Evolutionary conservation across 2,797 vertebrate genomes (phyloP).

Genomic region (Psittacula echo): DNA sequence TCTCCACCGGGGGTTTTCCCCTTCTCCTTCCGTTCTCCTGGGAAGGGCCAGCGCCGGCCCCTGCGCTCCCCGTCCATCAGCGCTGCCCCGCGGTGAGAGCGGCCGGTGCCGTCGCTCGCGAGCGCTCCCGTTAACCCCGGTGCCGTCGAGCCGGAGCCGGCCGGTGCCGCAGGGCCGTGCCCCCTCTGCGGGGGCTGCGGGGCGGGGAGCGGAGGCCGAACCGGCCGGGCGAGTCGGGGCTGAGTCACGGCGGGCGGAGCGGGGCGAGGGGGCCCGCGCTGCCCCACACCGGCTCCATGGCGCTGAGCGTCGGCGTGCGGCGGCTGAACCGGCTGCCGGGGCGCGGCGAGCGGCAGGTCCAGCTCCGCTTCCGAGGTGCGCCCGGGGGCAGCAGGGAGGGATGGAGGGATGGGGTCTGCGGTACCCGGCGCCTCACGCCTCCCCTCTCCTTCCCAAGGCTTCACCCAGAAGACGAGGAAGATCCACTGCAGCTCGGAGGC

Average conservation of each 20-base stretch:
- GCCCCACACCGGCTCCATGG: constrained; percentile 77
- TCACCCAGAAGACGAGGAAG: constrained; percentile 89
- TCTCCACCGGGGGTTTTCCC: rapidly evolving
- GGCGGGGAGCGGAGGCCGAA: constrained; percentile 57
- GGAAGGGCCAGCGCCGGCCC: rapidly evolving
- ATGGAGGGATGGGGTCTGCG: background rate
- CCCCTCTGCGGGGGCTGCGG: background rate
- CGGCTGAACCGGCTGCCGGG: constrained; percentile 86
- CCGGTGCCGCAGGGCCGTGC: no score
- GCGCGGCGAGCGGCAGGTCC: constrained; percentile 85
- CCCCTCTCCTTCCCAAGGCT: constrained; percentile 74
- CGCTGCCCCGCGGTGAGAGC: background rate
- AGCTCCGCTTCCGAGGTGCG: constrained; percentile 86
- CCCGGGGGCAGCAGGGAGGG: rapidly evolving
- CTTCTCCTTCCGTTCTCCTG: background rate
- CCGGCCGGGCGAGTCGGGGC: constrained; percentile 73
- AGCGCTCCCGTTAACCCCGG: background rate
- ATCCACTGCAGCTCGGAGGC: constrained; percentile 83
- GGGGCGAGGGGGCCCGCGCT: background rate
- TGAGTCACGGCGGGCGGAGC: constrained; percentile 22
- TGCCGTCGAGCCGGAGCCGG: no score
- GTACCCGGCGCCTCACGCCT: background rate
- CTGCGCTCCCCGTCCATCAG: background rate
- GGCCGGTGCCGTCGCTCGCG: background rate
- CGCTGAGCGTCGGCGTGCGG: constrained; percentile 83